Percentiles rank a stretch among this genome's conserved stretches.
Evolutionary conservation across 1,140 invertebrate genomes (phyloP).

Genomic region (Augochlora pura): DNA sequence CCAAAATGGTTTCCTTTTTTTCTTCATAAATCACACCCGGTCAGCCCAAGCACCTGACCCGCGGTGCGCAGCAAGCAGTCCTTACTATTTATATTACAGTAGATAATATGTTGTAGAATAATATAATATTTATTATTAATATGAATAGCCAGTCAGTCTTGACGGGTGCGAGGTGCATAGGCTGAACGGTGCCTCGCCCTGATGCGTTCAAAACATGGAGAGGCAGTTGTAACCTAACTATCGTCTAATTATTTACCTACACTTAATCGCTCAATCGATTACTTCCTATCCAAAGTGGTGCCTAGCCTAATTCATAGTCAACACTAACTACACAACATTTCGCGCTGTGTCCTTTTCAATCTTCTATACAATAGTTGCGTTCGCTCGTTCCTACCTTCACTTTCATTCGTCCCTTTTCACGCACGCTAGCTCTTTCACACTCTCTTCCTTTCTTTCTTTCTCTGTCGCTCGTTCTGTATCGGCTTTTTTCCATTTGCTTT

Average conservation of each 20-base stretch:
- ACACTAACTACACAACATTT: conserved; percentile 71
- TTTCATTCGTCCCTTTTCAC: not conserved
- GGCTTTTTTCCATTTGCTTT: too few species aligned
- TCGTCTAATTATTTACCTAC: conserved; percentile 68
- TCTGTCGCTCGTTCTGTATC: too few species aligned
- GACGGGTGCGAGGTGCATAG: conserved; percentile 73
- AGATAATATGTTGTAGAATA: conserved; percentile 72
- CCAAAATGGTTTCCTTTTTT: conserved; percentile 47
- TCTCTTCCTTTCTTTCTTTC: not conserved
- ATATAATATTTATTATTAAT: conserved; percentile 72
- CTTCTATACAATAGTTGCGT: conserved; percentile 72
- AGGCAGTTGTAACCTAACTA: conserved; percentile 71
- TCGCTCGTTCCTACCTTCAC: conserved; percentile 32
- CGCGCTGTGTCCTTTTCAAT: conserved; percentile 39
- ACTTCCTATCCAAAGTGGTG: conserved; percentile 69
- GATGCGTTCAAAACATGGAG: conserved; percentile 39
- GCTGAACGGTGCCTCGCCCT: conserved; percentile 69
- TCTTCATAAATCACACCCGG: conserved; percentile 61
- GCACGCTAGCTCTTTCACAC: not conserved
- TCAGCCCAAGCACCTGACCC: conserved; percentile 76
- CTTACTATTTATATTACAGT: conserved; percentile 74
- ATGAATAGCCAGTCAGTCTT: conserved; percentile 79
- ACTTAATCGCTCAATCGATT: conserved; percentile 63
- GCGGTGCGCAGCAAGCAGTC: conserved; percentile 76
- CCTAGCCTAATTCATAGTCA: conserved; percentile 72